Conservation (phyloP, 1,140 invertebrate species). For the Dufourea novaeangliae region DNA sequence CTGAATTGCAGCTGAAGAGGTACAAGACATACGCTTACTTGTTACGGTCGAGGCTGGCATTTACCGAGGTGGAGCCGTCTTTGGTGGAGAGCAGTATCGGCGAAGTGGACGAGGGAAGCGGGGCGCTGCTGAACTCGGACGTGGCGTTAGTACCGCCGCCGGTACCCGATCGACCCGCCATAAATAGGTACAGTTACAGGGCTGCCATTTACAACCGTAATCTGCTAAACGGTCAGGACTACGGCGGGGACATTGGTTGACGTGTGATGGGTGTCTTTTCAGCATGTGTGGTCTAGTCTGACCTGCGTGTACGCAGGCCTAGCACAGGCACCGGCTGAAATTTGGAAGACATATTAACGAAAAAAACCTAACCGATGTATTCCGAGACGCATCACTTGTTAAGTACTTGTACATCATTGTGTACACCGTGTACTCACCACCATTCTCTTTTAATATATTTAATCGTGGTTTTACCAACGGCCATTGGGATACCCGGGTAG, state of each 20-base stretch:
- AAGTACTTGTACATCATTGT: too few species aligned
- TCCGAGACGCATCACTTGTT: conserved; percentile 45
- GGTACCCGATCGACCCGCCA: conserved; percentile 81
- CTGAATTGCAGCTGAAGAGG: conserved; percentile 87
- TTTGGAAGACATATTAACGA: conserved; percentile 56
- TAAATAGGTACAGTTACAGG: conserved; percentile 93
- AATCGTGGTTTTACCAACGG: conserved; percentile 45
- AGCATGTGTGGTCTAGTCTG: conserved; percentile 87
- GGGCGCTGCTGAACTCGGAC: conserved; percentile 73
- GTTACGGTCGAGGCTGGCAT: conserved; percentile 88
- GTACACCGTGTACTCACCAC: conserved; percentile 51
- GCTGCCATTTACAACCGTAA: conserved; percentile 87
- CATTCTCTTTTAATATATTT: conserved; percentile 54
- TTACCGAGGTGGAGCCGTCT: conserved; percentile 84
- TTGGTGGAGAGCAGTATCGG: conserved; percentile 88
- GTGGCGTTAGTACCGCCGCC: conserved; percentile 78
- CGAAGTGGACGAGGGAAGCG: conserved; percentile 87
- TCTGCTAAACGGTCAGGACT: conserved; percentile 82
- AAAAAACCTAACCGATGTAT: conserved; percentile 65
- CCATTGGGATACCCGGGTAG: conserved; percentile 39
- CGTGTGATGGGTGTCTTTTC: conserved; percentile 89
- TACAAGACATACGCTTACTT: conserved; percentile 93
- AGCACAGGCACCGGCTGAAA: conserved; percentile 58
- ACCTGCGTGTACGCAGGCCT: conserved; percentile 64
- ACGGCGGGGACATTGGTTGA: conserved; percentile 88